phyloP scores from a whole-genome alignment of 2,113 vertebrate species.

The Lycaon pictus region DNA sequence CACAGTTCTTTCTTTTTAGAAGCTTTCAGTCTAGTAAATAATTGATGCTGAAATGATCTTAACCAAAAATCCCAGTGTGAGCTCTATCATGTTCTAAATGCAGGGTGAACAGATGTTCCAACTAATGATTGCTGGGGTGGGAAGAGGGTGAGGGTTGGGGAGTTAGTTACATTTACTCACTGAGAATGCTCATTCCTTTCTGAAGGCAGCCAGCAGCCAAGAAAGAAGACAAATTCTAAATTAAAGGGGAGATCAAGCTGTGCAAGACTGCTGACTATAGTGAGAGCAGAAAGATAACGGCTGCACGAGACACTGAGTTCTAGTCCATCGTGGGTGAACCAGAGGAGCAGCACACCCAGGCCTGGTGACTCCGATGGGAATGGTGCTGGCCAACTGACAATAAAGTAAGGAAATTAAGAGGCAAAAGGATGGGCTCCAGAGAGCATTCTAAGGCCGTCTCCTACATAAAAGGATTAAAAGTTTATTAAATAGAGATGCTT shows the following conservation, averaged over 20 bases:
- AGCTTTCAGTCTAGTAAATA: slow-evolving; percentile 64
- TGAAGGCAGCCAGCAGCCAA: slow-evolving; percentile 67
- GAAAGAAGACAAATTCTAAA: slow-evolving; percentile 68
- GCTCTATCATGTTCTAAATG: slow-evolving; percentile 12
- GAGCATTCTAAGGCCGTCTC: not conserved
- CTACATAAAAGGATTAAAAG: not conserved
- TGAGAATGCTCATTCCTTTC: slow-evolving; percentile 60
- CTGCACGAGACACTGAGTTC: not conserved
- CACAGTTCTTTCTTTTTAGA: slow-evolving; percentile 15
- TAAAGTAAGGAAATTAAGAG: not conserved
- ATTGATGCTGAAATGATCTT: slow-evolving; percentile 66
- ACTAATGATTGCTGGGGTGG: slow-evolving; percentile 64
- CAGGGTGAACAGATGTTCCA: slow-evolving; percentile 76
- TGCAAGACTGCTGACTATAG: slow-evolving; percentile 40
- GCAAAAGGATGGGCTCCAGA: not conserved
- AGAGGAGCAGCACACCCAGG: not conserved
- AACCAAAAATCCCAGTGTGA: slow-evolving; percentile 63
- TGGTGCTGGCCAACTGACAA: not conserved
- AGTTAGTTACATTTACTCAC: slow-evolving; percentile 72
- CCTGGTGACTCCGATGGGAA: not conserved
- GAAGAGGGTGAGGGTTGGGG: slow-evolving; percentile 55
- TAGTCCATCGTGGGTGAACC: fast-evolving
- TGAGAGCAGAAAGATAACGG: not conserved
- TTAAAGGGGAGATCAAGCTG: slow-evolving; percentile 65
- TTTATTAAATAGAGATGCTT: not conserved